Evolutionary conservation across 2,113 vertebrate genomes (phyloP), one percentile per base, ranked within the genome.

Genomic region (Anhinga anhinga): DNA sequence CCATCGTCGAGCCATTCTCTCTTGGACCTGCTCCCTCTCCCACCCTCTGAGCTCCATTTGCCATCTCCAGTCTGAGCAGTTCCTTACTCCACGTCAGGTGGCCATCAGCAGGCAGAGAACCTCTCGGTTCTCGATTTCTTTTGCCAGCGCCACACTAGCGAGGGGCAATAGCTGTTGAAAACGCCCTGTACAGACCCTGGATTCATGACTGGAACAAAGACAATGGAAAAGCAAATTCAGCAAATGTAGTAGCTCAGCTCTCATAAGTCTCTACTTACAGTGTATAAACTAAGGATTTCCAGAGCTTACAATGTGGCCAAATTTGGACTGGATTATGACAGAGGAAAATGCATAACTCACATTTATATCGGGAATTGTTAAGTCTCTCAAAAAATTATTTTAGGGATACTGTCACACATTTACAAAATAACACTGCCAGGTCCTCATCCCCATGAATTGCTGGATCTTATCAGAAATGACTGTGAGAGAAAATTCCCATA

Each of bases 361-460:
- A 62, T 42, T 85, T 74, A 47, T 29, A 56, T 1, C 0, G 0
- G 3, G 15, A 87, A 66, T 30, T 72, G 10, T 15, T 15, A 62
- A 62, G 32, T 13, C 9, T 38, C 59, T 1, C 2, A 40, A 66
- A 62, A 13, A 44, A 45, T 4, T 11, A 26, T 22, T 84, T 78
- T 40, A 59, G 11, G 27, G 21, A 67, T 30, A 45, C 27, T 72
- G 18, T n/a, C 69, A 55, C 38, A 40, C 14, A 34, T 20, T n/a
- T 1, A 25, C 3, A 84, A 81, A 74, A 71, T 40, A 26, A 0
- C 27, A 66, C 3, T 15, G 34, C 2, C 32, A 52, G 26, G 26
- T 92, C 80, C 44, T 86, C 34, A 47, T 25, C 23, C 21, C 70
- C 18, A 13, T 23, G 42, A 50, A 56, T 13, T 20, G 32, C 47